Conservation (phyloP, 2,888 invertebrate species). For the Limnephilus lunatus region DNA sequence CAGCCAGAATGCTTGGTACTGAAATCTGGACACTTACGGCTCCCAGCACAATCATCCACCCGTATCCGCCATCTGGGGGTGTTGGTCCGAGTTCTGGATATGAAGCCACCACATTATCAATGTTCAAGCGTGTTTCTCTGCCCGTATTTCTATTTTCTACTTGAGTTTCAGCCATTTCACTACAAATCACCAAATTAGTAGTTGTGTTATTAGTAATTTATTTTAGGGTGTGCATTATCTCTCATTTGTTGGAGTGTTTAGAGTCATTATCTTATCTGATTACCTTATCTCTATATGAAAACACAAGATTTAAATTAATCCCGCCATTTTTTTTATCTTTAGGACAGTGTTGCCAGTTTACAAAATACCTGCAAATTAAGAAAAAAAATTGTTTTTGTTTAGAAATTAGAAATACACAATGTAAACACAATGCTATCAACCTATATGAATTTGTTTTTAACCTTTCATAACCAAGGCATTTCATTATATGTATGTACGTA, state of each 20-base stretch:
- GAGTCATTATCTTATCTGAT: conserved; percentile 47
- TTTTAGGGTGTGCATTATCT: conserved; percentile 43
- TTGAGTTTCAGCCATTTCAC: conserved; percentile 31
- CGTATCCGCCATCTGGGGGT: conserved; percentile 82
- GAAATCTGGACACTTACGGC: conserved; percentile 80
- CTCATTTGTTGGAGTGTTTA: conserved; percentile 31
- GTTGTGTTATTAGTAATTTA: conserved; percentile 25
- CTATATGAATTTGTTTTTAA: neutral
- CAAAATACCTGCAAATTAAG: neutral
- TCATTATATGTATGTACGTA: no score
- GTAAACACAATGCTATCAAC: neutral
- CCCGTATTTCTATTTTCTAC: neutral
- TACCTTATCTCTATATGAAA: conserved; percentile 23
- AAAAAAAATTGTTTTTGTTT: neutral
- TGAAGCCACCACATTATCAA: conserved; percentile 80
- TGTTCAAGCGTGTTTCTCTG: conserved; percentile 69
- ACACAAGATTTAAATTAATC: conserved; percentile 37
- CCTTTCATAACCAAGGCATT: neutral
- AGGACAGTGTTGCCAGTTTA: conserved; percentile 5
- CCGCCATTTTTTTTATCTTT: conserved; percentile 31
- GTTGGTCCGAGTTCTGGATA: conserved; percentile 82
- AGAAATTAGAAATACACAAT: neutral
- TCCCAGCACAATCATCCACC: conserved; percentile 81
- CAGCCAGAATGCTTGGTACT: conserved; percentile 77
- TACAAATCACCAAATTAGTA: neutral